Conservation (phyloP, 2,797 vertebrate species). For the Morus bassanus region DNA sequence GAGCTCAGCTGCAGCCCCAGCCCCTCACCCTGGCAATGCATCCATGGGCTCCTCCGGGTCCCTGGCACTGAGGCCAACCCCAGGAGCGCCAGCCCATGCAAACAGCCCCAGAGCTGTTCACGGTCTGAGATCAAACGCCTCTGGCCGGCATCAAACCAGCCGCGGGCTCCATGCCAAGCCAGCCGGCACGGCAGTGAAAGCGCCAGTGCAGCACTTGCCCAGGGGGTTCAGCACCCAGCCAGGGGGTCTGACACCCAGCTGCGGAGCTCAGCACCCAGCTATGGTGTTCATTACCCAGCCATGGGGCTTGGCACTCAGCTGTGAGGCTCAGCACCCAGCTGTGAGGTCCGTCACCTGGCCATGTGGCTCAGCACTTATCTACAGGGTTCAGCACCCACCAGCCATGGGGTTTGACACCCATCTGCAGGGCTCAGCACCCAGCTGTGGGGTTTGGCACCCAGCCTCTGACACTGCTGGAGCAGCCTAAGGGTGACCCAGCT, state of each 20-base stretch:
- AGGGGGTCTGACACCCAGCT: not conserved
- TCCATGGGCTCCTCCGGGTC: too few species aligned
- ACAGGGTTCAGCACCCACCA: not conserved
- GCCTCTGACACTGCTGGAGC: not conserved
- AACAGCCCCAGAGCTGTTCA: slow-evolving; percentile 51
- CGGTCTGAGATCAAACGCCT: slow-evolving; percentile 8
- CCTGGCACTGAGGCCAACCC: not conserved
- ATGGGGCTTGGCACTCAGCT: slow-evolving; percentile 17
- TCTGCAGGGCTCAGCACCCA: not conserved
- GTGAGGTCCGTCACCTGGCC: not conserved
- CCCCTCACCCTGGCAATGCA: not conserved
- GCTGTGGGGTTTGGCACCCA: not conserved
- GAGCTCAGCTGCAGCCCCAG: not conserved
- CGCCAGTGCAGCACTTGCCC: fast-evolving
- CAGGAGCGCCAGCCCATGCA: slow-evolving; percentile 24
- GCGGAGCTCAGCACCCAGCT: not conserved
- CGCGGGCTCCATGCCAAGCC: not conserved
- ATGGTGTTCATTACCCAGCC: slow-evolving; percentile 35
- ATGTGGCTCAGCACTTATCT: slow-evolving; percentile 43
- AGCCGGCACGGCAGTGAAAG: not conserved
- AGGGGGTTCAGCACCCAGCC: slow-evolving; percentile 28
- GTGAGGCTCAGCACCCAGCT: not conserved
- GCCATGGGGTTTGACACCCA: not conserved
- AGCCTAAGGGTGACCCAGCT: fast-evolving
- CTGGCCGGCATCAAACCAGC: slow-evolving; percentile 20